A percentile compares a stretch with the other conserved stretches of the same genome.
Evolutionary conservation across 2,888 invertebrate genomes (phyloP).

Genomic region (Cabera pusaria): DNA sequence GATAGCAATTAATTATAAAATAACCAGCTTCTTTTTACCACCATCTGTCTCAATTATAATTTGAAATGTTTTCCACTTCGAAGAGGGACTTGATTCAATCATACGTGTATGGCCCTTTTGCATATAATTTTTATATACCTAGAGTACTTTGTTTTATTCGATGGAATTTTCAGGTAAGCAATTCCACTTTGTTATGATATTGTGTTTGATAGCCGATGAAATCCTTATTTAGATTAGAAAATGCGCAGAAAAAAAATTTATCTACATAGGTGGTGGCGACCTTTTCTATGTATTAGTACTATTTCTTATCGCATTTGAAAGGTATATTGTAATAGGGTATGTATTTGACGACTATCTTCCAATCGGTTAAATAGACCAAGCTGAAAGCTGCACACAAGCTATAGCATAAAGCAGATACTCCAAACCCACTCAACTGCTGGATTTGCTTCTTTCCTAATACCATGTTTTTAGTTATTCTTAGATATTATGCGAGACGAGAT

Average conservation of each 20-base stretch:
- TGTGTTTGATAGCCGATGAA: too few relatives aligned
- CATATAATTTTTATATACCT: too few relatives aligned
- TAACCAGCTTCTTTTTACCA: slow-evolving; percentile 24
- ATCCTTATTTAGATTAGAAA: too few relatives aligned
- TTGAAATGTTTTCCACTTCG: too few relatives aligned
- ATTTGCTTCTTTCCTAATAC: slow-evolving; percentile 82
- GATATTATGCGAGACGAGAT: too few relatives aligned
- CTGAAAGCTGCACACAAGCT: slow-evolving; percentile 82
- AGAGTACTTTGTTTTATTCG: too few relatives aligned
- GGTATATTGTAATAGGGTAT: slow-evolving; percentile 89
- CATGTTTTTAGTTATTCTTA: slow-evolving; percentile 32
- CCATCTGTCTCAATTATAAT: slow-evolving; percentile 25
- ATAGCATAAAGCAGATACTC: slow-evolving; percentile 81
- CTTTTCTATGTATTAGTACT: slow-evolving; percentile 2
- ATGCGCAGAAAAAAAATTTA: too few relatives aligned
- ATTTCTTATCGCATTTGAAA: slow-evolving; percentile 60
- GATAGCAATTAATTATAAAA: slow-evolving; percentile 33
- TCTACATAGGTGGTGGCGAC: too few relatives aligned
- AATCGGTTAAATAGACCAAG: slow-evolving; percentile 90
- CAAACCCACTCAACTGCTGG: slow-evolving; percentile 71
- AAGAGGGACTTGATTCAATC: too few relatives aligned
- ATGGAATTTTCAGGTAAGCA: too few relatives aligned
- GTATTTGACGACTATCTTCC: slow-evolving; percentile 87
- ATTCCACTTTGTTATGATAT: too few relatives aligned
- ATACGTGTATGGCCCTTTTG: too few relatives aligned